Conservation (phyloP, 1,140 invertebrate species). For the Trachymyrmex cornetzi region DNA sequence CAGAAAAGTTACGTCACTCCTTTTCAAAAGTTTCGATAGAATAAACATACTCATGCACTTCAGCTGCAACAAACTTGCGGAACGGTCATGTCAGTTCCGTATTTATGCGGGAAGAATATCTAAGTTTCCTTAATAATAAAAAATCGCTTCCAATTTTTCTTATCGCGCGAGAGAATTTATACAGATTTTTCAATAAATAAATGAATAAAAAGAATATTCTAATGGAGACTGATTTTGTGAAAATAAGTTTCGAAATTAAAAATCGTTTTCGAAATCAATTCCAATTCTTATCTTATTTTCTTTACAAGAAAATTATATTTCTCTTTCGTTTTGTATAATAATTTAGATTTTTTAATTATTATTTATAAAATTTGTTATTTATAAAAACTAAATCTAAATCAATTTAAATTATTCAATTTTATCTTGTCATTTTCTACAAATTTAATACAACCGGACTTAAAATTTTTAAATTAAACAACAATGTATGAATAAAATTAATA, state of each 20-base stretch:
- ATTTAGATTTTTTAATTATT: not conserved
- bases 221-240: not conserved
- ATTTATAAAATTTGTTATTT: too few species aligned
- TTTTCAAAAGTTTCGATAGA: slow-evolving; percentile 4
- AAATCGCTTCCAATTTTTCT: not conserved
- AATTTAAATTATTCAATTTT: not conserved
- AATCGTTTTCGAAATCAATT: not conserved
- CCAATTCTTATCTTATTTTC: not conserved
- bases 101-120: not conserved
- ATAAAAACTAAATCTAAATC: not conserved
- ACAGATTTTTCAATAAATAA: not conserved
- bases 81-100: not conserved
- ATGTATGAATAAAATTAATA: not conserved
- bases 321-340: not conserved
- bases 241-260: not conserved
- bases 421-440: not conserved
- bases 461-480: slow-evolving; percentile 1
- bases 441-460: not conserved
- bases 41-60: not conserved
- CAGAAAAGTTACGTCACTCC: slow-evolving; percentile 6
- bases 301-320: not conserved
- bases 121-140: slow-evolving; percentile 18
- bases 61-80: not conserved
- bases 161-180: not conserved
- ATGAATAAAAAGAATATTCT: not conserved